Percentiles rank a stretch among this genome's conserved stretches.
Conservation (phyloP, 2,113 vertebrate genomes). For the Cisticola juncidis region DNA sequence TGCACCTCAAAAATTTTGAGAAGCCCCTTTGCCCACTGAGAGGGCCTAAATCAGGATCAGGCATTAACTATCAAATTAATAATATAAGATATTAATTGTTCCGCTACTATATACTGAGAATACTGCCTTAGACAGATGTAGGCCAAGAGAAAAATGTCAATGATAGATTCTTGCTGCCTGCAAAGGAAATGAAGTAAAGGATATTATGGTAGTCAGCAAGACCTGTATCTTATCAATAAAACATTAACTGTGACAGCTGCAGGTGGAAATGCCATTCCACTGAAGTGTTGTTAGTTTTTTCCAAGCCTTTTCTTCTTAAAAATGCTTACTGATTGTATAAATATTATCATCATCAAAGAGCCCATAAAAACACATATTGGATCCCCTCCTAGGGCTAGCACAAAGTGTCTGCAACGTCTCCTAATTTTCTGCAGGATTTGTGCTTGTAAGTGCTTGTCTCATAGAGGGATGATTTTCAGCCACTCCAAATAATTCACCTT, state of each 20-base stretch:
- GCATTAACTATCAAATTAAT: background rate
- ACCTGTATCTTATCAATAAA: slow-evolving; percentile 13
- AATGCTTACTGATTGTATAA: background rate
- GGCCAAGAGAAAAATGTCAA: background rate
- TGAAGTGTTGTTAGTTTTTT: background rate
- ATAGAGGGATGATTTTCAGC: background rate
- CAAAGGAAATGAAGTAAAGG: background rate
- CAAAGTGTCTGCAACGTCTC: background rate
- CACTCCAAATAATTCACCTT: background rate
- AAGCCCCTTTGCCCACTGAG: background rate
- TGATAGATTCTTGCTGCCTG: background rate
- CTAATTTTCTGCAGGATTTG: background rate
- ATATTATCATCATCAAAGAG: background rate
- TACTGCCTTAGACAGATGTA: background rate
- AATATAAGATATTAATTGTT: background rate
- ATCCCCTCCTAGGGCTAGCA: background rate
- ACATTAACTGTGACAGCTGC: background rate
- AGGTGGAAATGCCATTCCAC: background rate
- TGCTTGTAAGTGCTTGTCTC: background rate
- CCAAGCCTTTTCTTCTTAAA: background rate
- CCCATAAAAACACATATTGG: background rate
- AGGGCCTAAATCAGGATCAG: background rate
- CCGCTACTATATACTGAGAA: background rate
- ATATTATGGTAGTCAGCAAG: background rate
- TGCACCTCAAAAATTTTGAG: background rate